Base-by-base conservation (phyloP, 2,113 vertebrate genomes). In the Catharus minimus region DNA sequence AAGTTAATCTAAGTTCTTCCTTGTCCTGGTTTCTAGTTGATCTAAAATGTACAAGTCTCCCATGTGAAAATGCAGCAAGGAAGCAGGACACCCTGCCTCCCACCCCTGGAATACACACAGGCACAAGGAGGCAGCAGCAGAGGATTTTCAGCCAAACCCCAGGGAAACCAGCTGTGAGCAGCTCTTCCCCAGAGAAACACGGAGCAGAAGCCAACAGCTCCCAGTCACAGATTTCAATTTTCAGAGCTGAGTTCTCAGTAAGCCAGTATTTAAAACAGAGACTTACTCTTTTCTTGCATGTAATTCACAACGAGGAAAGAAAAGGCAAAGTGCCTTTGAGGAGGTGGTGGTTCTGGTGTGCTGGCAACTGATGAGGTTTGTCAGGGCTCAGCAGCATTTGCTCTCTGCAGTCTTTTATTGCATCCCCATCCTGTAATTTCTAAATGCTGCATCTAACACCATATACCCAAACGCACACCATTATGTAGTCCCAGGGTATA, bases 281-380 rank as follows among this genome's bases (percentile, higher is more conserved):
- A 56, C 30, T 32, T 73, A 49, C 0, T 50, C 13, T 67, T 52
- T 77, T 55, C 56, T 49, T 8, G 2, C 20, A 36, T 49, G 32
- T 60, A 58, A 71, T 57, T 53, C 50, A 57, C 33, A 50, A 52
- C 61, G 24, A 92, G 12, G 8, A 62, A 52, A 82, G 26, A 72
- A 39, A 67, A 74, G 20, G 27, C n/a, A 7, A 58, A 80, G 13
- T 8, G 15, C 38, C 44, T 47, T 57, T 19, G 60, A 83, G 61
- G 32, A 83, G 20, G 24, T 0, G 0, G 28, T 14, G 39, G 36
- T 44, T 83, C 65, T 73, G 72, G 22, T 64, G 67, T 0, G 2
- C 38, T 69, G 82, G 30, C 1, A 1, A 13, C 1, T 23, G 10
- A 66, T 1, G 0, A 64, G 26, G n/a, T 32, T 80, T 71, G 20